Percentiles rank a stretch among this genome's conserved stretches.
Evolutionary conservation across 2,888 invertebrate species (phyloP).

Genomic region (Catocala sponsa): DNA sequence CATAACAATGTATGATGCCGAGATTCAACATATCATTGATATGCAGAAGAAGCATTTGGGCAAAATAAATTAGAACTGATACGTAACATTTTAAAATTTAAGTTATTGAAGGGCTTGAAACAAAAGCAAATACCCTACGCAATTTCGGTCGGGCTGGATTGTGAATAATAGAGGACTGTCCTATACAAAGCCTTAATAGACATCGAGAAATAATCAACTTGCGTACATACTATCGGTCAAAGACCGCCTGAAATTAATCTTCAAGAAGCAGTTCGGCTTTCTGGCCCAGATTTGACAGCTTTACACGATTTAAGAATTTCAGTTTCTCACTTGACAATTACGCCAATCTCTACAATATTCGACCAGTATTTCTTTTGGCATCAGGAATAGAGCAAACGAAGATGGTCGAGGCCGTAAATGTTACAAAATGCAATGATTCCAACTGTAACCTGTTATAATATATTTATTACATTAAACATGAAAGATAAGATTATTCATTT

Average conservation of each 20-base stretch:
- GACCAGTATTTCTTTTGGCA: not conserved
- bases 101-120: too few relatives aligned
- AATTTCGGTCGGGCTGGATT: not conserved
- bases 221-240: not conserved
- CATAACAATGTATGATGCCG: too few relatives aligned
- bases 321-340: constrained; percentile 1
- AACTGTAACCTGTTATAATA: too few relatives aligned
- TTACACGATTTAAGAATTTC: not conserved
- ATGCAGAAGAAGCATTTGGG: too few relatives aligned
- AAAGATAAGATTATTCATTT: too few relatives aligned
- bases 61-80: too few relatives aligned
- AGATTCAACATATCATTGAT: too few relatives aligned
- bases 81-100: too few relatives aligned
- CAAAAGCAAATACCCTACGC: not conserved
- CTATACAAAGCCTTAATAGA: not conserved
- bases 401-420: too few relatives aligned
- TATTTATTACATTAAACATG: too few relatives aligned
- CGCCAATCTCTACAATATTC: not conserved
- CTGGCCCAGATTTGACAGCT: constrained; percentile 5
- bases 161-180: not conserved
- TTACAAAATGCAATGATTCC: too few relatives aligned
- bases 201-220: constrained; percentile 5
- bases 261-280: constrained; percentile 5
- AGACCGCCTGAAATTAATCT: constrained; percentile 10
- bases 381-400: too few relatives aligned